Base-by-base conservation (phyloP, 2,113 vertebrate species). In the Colius striatus region DNA sequence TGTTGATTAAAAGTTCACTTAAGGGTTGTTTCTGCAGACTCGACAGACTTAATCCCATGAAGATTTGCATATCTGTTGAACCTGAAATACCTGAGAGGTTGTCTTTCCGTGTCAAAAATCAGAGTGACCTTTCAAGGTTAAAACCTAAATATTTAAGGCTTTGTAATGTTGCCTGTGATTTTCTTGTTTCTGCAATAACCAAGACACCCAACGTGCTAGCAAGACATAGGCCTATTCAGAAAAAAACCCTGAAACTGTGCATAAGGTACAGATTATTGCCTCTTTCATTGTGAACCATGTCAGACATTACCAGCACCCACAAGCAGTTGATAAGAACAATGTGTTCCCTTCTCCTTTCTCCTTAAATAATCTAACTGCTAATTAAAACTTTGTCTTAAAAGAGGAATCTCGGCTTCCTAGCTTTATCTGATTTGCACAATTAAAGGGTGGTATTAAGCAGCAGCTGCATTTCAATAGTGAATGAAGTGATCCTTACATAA, bases 301-400 rank as follows among this genome's bases (percentile, higher is more conserved):
- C 8, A 22, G 65, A 50, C 45, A 7, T 74, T 43, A 29, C 68
- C 70, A 88, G 41, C 68, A 47, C 45, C 48, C 58, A 43, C 21
- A 48, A 60, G 48, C 45, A 26, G 12, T 17, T 81, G 76, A 41
- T 78, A 84, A 86, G 90, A 90, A 87, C 57, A 72, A 68, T 57
- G 65, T 29, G 11, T 92, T 95, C 61, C 65, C 51, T 75, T 92
- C 57, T 93, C 38, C 65, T 85, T 84, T 48, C 72, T 67, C 72
- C 76, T 92, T 72, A 92, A 95, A 74, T 96, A 80, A 94, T 90
- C 68, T 19, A 84, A 80, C 62, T 72, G 50, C 66, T 92, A 92
- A 94, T 93, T 96, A 92, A 95, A 90, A 89, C 63, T 89, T 86
- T 72, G 63, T 85, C 85, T 86, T 88, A 65, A 79, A 79, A 94